Conservation (phyloP, 2,888 invertebrate genomes). For the Mythimna ferrago region DNA sequence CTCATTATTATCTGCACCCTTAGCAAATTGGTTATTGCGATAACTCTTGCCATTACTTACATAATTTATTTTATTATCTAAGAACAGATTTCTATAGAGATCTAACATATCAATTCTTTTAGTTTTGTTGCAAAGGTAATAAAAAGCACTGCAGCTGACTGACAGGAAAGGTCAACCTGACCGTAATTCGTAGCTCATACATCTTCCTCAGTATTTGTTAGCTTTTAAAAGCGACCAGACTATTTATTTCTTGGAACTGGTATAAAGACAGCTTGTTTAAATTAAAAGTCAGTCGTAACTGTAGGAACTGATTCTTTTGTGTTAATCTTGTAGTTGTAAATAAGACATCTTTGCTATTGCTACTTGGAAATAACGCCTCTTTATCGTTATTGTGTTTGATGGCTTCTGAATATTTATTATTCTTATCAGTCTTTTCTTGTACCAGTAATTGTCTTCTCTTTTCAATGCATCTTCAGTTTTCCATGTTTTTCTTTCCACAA, state of each 20-base stretch:
- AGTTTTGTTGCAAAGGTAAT: slow-evolving; percentile 15
- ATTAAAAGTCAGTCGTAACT: background rate
- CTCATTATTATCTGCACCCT: slow-evolving; percentile 11
- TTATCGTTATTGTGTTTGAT: background rate
- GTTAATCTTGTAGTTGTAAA: background rate
- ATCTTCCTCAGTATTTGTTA: slow-evolving; percentile 25
- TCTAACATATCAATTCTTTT: slow-evolving; percentile 16
- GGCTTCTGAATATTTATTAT: background rate
- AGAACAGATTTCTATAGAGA: background rate
- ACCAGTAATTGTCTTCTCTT: background rate
- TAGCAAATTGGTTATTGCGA: background rate
- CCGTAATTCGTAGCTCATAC: slow-evolving; percentile 9
- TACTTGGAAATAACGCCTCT: background rate
- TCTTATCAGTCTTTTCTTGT: background rate
- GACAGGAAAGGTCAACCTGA: slow-evolving; percentile 29
- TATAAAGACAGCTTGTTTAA: slow-evolving; percentile 26
- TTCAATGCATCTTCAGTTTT: background rate
- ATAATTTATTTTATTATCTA: background rate
- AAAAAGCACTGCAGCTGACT: slow-evolving; percentile 27
- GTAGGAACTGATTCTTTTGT: slow-evolving; percentile 4
- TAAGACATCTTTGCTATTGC: background rate
- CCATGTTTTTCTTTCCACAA: background rate
- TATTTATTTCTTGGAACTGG: slow-evolving; percentile 12
- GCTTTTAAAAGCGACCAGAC: slow-evolving; percentile 31
- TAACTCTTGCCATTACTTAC: background rate